Evolutionary conservation across 2,797 vertebrate genomes (phyloP).

Genomic region (Catamblyrhynchus diadema): DNA sequence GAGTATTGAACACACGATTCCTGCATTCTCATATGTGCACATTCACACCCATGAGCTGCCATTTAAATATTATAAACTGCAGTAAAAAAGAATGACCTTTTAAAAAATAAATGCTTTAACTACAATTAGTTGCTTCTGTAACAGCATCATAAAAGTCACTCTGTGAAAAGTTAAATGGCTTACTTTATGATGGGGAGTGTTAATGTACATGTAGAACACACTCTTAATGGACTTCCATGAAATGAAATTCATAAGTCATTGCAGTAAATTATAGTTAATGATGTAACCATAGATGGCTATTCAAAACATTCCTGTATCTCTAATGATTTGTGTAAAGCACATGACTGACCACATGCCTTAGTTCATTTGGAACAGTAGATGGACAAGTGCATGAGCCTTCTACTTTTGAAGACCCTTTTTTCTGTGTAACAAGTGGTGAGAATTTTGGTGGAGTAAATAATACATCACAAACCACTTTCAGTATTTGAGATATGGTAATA

Average conservation of each 20-base stretch:
- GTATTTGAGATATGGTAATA: not conserved
- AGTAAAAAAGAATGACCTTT: constrained; percentile 45
- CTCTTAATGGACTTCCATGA: constrained; percentile 51
- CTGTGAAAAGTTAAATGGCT: constrained; percentile 50
- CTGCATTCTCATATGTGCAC: not conserved
- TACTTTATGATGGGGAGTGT: constrained; percentile 59
- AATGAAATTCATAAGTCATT: constrained; percentile 46
- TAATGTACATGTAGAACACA: constrained; percentile 66
- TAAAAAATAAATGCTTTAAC: constrained; percentile 39
- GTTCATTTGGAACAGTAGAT: constrained; percentile 2
- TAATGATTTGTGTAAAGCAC: constrained; percentile 62
- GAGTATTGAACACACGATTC: not conserved
- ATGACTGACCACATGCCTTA: constrained; percentile 45
- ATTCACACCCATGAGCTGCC: not conserved
- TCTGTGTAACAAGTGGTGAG: not conserved
- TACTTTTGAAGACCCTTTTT: not conserved
- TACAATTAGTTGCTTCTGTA: constrained; percentile 47
- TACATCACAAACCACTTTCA: not conserved
- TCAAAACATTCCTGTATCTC: constrained; percentile 53
- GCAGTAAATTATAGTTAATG: constrained; percentile 56
- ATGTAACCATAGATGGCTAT: constrained; percentile 44
- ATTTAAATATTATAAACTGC: constrained; percentile 35
- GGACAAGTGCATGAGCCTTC: not conserved
- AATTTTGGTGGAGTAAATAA: constrained; percentile 6
- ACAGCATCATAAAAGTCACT: constrained; percentile 54